Evolutionary conservation across 1,140 invertebrate species (phyloP), one percentile per base, ranked within the genome.

Genomic region (Bradynema listronoti): DNA sequence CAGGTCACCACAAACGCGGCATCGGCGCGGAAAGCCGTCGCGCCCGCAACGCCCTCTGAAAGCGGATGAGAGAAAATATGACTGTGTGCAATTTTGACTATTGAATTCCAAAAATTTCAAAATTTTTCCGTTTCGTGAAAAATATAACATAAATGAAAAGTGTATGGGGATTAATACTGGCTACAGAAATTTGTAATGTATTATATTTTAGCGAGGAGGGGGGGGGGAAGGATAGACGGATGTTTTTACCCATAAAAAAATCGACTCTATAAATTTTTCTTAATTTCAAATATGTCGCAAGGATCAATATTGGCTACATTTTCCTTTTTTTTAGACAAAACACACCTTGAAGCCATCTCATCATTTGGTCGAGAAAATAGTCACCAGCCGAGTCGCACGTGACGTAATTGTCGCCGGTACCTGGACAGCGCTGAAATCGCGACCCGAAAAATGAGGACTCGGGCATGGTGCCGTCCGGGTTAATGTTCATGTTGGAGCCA

Each of bases 301-400:
- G n/a, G n/a, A n/a, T n/a, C n/a, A n/a, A n/a, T n/a, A n/a, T n/a
- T n/a, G n/a, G n/a, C n/a, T n/a, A n/a, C n/a, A n/a, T 22, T 19
- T 4, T 53, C 11, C 22, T 22, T 24, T 7, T 49, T 50, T 46
- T 1, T 52, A n/a, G 32, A 41, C 22, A 30, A 19, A 24, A 53
- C 25, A n/a, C 25, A 63, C 60, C 60, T 51, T 74, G 76, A 14
- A 77, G 61, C 70, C 67, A 74, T 46, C 67, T 51, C 71, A 78
- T 78, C 74, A 77, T 78, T 53, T 65, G 61, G 43, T 77, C 74
- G 14, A 77, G 51, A 56, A 77, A 77, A 39, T 75, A 71, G 54
- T 77, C 74, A 22, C 71, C 61, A 32, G 61, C 30, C 24, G 63
- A 41, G 55, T 78, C 73, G 58, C 74, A 77, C 22, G 68, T 30